Evolutionary conservation across 2,113 vertebrate species (phyloP), one percentile per base, ranked within the genome.

Genomic region (Hystrix cristata): DNA sequence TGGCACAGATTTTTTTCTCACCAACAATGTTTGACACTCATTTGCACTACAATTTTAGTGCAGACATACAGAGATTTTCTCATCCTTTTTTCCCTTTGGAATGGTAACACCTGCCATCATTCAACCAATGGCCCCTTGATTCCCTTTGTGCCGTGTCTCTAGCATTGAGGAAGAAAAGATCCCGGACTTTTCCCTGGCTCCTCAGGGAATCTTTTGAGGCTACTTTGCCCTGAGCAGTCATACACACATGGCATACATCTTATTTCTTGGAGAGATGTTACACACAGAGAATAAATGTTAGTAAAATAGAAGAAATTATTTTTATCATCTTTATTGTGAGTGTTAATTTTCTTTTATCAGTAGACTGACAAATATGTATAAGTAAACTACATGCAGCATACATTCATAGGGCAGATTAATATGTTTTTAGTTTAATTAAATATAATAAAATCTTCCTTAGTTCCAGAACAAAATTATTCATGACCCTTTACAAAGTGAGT

Each of bases 381-480:
- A 91, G 25, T 8, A 86, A 23, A 53, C 31, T 87, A 29, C 1
- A 51, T 51, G 16, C 53, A 55, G 15, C 7, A 92, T 43, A 5
- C 3, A 88, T 82, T 88, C 19, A 57, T 43, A 34, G 4, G 34
- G 43, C 71, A 38, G 3, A 87, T 14, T 53, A 65, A 74, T 27
- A 78, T 90, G 38, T 91, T 88, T 65, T 79, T 13, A 90, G 7
- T 19, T 72, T 72, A 38, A 72, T 23, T 18, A 93, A 74, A 48
- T 81, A 74, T n/a, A 90, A 15, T 38, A 67, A 90, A 74, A 48
- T 0, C 1, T 91, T 78, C 71, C 21, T 92, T 48, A 62, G 84
- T 69, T 83, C 88, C 19, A 90, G 27, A 93, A 31, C 31, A 92
- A 11, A 93, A 80, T 93, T 93, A 55, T 90, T 71, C 18, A 53